phyloP scores from a whole-genome alignment of 2,113 vertebrate species.

The Paradisaea rubra region DNA sequence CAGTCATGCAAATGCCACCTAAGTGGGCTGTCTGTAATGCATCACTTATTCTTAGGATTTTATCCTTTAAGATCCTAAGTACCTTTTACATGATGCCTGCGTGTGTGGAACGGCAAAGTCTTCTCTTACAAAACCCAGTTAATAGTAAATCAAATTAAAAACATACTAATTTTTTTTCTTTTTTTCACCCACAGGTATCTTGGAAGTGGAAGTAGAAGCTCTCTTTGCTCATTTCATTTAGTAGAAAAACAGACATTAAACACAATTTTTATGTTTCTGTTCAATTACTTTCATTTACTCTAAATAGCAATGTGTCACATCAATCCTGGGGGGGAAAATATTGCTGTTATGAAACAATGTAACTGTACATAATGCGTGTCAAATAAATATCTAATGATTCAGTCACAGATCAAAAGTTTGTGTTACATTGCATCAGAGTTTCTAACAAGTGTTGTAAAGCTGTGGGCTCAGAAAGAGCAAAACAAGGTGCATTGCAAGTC shows the following conservation, averaged over 20 bases:
- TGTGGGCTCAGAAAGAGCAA: not conserved
- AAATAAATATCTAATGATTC: not conserved
- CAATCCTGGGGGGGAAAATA: not conserved
- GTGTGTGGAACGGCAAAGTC: not conserved
- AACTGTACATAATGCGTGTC: not conserved
- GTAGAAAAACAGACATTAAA: not conserved
- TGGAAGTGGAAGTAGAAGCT: not conserved
- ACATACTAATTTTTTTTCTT: not conserved
- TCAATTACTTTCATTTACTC: not conserved
- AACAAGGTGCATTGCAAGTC: not conserved
- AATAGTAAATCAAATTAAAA: not conserved
- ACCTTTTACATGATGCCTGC: not conserved
- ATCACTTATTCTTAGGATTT: not conserved
- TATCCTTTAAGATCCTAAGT: not conserved
- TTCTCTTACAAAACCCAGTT: not conserved
- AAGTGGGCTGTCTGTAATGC: not conserved
- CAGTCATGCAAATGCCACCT: not conserved
- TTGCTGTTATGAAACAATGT: not conserved
- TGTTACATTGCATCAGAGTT: not conserved
- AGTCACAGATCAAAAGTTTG: not conserved
- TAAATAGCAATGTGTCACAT: not conserved
- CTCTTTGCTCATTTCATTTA: not conserved
- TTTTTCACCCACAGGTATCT: conserved; percentile 11
- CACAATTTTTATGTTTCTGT: not conserved
- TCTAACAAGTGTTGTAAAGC: not conserved